A percentile compares a stretch with the other conserved stretches of the same genome.
Conservation (phyloP, 2,888 invertebrate genomes). For the Dicranocentrus wangi region DNA sequence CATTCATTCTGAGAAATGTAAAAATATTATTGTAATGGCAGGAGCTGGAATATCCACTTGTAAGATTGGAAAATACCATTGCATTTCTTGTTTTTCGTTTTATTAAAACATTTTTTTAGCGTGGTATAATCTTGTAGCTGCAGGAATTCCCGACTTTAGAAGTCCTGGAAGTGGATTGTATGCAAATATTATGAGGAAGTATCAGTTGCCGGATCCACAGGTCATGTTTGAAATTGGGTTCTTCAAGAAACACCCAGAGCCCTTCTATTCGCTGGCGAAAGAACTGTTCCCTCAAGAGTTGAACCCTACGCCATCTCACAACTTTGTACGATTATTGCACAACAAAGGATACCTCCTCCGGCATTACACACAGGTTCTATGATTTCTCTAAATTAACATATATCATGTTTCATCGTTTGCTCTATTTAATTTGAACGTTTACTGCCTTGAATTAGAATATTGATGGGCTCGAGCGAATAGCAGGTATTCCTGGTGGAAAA, state of each 20-base stretch:
- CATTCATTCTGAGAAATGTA: conserved; percentile 84
- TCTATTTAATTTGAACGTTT: neutral
- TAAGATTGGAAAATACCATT: conserved; percentile 78
- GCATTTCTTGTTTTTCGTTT: too few species aligned
- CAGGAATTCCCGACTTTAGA: conserved; percentile 97
- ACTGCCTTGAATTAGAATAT: too few species aligned
- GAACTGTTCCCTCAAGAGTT: conserved; percentile 90
- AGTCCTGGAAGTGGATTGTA: conserved; percentile 94
- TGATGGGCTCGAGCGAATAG: conserved; percentile 91
- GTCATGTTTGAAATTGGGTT: conserved; percentile 93
- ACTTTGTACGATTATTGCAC: conserved; percentile 88
- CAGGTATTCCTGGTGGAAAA: conserved; percentile 87
- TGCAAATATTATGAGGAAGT: conserved; percentile 87
- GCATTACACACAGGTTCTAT: conserved; percentile 78
- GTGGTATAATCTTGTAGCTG: conserved; percentile 80
- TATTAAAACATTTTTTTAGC: too few species aligned
- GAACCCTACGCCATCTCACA: conserved; percentile 92
- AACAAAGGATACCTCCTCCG: conserved; percentile 82
- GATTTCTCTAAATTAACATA: too few species aligned
- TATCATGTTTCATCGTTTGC: too few species aligned
- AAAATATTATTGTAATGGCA: conserved; percentile 92
- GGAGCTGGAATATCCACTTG: conserved; percentile 98
- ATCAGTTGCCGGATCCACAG: conserved; percentile 91
- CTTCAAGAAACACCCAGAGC: conserved; percentile 90
- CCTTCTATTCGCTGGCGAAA: conserved; percentile 93